Conservation (phyloP, 2,113 vertebrate species). For the Symphodus melops region DNA sequence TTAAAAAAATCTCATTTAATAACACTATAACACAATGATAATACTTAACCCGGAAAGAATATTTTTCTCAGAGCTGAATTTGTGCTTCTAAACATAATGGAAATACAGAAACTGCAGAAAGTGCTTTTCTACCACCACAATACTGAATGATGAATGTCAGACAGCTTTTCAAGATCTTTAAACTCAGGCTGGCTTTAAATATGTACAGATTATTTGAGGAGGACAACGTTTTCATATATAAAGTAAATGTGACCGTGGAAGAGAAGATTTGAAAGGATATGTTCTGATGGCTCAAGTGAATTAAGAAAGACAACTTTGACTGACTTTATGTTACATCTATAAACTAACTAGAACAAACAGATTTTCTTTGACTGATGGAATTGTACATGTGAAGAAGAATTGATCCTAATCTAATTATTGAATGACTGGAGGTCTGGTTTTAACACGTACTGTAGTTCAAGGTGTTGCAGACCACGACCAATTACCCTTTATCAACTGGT, state of each 20-base stretch:
- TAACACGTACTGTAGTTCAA: background rate
- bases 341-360: background rate
- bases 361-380: background rate
- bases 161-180: slow-evolving; percentile 3
- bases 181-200: background rate
- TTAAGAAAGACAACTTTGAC: background rate
- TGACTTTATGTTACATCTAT: background rate
- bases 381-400: background rate
- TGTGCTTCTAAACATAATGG: background rate
- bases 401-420: background rate
- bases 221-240: background rate
- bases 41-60: background rate
- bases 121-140: background rate
- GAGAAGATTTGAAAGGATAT: background rate
- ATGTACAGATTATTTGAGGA: background rate
- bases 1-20: background rate
- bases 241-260: background rate
- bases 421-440: background rate
- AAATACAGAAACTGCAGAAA: slow-evolving; percentile 4
- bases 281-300: background rate
- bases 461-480: background rate
- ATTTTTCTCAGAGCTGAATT: slow-evolving; percentile 1
- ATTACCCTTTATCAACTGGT: background rate
- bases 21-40: background rate
- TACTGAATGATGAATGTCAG: background rate